phyloP scores from a whole-genome alignment of 2,888 invertebrate species.

The Theretra japonica region DNA sequence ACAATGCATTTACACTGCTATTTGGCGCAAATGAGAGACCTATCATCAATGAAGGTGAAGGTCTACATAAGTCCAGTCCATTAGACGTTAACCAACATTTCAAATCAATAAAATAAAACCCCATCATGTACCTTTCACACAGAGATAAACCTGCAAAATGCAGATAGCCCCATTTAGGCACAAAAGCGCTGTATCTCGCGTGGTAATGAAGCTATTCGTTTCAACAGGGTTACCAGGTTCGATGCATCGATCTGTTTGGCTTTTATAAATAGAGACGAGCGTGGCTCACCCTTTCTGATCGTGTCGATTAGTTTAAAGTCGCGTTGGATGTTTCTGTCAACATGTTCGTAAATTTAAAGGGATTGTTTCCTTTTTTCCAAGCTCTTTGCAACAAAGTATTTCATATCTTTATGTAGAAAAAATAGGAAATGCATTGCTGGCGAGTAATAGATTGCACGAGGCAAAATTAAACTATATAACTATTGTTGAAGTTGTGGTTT shows the following conservation, averaged over 20 bases:
- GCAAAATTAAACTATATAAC: no score
- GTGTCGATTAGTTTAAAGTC: background rate
- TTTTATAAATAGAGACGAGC: conserved; percentile 23
- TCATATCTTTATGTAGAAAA: no score
- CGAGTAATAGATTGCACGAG: no score
- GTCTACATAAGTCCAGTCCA: no score
- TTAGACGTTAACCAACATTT: no score
- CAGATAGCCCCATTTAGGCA: background rate
- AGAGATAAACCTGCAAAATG: conserved; percentile 4
- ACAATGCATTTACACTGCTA: no score
- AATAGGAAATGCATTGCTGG: no score
- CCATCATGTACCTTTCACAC: background rate
- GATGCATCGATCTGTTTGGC: conserved; percentile 28
- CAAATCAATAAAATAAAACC: background rate
- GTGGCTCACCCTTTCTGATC: background rate
- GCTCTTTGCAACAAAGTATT: background rate
- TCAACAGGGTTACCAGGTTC: conserved; percentile 18
- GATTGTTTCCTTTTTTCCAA: background rate
- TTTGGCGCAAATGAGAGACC: no score
- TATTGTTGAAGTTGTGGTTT: no score
- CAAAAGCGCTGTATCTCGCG: background rate
- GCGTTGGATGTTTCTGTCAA: background rate
- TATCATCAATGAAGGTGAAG: no score
- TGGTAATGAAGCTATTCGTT: conserved; percentile 26
- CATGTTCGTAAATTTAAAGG: background rate